Base-by-base conservation (phyloP, 2,888 invertebrate species). In the Parasteatoda lunata region DNA sequence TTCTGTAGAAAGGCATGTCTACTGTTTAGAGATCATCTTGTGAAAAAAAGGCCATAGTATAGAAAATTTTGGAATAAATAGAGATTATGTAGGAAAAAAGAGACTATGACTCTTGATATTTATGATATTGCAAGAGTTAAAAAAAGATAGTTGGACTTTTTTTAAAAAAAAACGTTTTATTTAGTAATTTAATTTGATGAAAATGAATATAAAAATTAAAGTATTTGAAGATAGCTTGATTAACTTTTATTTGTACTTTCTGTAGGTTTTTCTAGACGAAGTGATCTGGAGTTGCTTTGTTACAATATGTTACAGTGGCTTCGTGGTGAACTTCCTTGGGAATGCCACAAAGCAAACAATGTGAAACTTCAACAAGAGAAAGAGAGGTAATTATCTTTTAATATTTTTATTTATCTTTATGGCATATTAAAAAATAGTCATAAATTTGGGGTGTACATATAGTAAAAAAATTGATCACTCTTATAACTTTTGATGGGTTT, bases 261-360 rank as follows among this genome's bases (percentile, higher is more conserved):
- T 49, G 6, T 7, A 86, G 85, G 91, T 78, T 89, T 85, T 65
- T 87, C 89, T 3, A 78, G 89, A 1, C 75, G 89, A 7, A 92
- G 92, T 48, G 93, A 93, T 90, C 88, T 93, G 54, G 93, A 93
- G 90, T 93, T 93, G 49, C 91, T 93, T 13, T 92, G 92, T 3
- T 93, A 92, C 90, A 93, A 93, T 89, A 89, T 93, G 86, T 89
- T 93, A 51, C 92, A 92, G 89, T 93, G 93, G 93, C 89, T 93
- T 47, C 90, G 91, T 88, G 89, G 89, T 69, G 82, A 73, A 71
- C 89, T 93, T 64, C 93, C 93, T 0, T 93, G 93, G 93, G 87
- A 87, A 64, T 59, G 72, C n/a, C 71, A 68, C 45, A 69, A 72
- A 48, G 11, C 73, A 15, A 78, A 87, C 70, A 70, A 82, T 48